These are phyloP conservation scores for Intellagama lesueurii DNA, from an alignment of 2,797 vertebrate species.

Conservation along the genomic window DNA sequence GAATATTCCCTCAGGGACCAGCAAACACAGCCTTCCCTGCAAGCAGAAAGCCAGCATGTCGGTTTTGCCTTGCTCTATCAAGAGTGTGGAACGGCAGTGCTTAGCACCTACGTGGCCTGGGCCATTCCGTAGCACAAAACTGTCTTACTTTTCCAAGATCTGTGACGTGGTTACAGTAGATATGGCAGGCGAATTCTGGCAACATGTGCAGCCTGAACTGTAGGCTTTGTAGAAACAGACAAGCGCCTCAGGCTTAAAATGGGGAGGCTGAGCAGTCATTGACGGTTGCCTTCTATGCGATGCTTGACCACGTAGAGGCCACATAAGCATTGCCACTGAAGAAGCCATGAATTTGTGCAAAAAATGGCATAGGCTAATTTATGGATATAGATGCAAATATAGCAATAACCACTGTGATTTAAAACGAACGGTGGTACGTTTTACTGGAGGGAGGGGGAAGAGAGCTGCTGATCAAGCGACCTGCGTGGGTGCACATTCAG, in stretches of 20 bases:
- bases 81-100: neutral
- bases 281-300: neutral
- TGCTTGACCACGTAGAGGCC: neutral
- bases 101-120: too few species aligned
- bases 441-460: neutral
- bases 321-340: neutral
- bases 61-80: neutral
- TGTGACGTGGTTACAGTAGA: neutral
- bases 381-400: neutral
- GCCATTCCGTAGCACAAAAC: too few species aligned
- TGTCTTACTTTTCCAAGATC: too few species aligned
- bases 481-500: neutral
- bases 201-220: neutral
- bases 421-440: neutral
- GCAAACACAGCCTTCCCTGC: too few species aligned
- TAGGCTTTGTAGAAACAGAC: neutral
- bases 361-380: neutral
- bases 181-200: neutral
- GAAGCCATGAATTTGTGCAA: neutral
- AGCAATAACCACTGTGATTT: neutral
- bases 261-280: neutral
- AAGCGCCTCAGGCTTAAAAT: neutral
- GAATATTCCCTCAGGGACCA: too few species aligned
- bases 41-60: neutral
- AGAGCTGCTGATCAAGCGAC: neutral